A percentile compares a stretch with the other conserved stretches of the same genome.
These are phyloP conservation scores for Ammodramus savannarum DNA, from an alignment of 2,113 vertebrate species.

Conservation along the genomic window DNA sequence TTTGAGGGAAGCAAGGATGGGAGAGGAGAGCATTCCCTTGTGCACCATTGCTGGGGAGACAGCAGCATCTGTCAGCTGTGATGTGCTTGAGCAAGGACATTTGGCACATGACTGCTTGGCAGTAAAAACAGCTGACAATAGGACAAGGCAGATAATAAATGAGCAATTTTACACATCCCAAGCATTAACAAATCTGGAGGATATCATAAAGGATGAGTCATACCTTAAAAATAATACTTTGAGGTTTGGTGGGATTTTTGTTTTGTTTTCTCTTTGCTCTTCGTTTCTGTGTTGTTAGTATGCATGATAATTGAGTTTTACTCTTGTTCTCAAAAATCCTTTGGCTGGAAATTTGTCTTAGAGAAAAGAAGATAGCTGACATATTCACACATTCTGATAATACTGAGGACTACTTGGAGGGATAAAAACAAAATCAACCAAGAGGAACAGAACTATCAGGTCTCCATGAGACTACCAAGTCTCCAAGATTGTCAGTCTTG, in stretches of 20 bases:
- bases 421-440: background rate
- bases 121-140: background rate
- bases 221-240: background rate
- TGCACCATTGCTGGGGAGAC: background rate
- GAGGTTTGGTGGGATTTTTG: background rate
- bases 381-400: background rate
- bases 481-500: background rate
- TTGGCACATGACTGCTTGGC: background rate
- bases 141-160: background rate
- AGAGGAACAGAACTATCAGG: background rate
- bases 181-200: background rate
- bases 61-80: background rate
- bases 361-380: background rate
- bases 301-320: background rate
- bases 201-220: background rate
- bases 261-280: background rate
- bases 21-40: background rate
- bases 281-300: background rate
- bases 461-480: background rate
- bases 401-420: background rate
- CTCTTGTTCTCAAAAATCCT: background rate
- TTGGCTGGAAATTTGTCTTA: background rate
- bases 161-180: background rate
- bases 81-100: background rate
- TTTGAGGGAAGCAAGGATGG: background rate